Conservation (phyloP, 1,140 invertebrate species). For the Bombus superbus region DNA sequence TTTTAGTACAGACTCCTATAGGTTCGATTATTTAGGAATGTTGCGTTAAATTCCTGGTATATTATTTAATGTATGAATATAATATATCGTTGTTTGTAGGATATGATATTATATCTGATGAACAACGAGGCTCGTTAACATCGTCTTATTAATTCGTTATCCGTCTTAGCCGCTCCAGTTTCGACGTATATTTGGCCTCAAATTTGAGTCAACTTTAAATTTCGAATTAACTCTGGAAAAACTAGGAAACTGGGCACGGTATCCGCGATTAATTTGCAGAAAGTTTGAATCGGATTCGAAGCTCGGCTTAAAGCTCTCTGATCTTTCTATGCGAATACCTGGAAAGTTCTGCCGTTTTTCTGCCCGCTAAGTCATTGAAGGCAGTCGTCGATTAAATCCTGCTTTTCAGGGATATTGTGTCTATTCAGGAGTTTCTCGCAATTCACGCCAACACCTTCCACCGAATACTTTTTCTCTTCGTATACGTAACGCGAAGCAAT, state of each 20-base stretch:
- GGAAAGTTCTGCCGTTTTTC: background rate
- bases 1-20: too few species aligned
- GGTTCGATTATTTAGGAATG: too few species aligned
- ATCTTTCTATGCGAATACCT: background rate
- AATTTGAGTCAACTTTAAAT: slow-evolving; percentile 44
- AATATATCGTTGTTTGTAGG: background rate
- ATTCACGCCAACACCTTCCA: background rate
- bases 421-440: slow-evolving; percentile 3
- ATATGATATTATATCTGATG: background rate
- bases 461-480: background rate
- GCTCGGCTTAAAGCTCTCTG: background rate
- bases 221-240: background rate
- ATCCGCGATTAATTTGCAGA: slow-evolving; percentile 20
- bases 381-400: slow-evolving; percentile 34
- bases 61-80: too few species aligned
- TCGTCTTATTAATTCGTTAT: slow-evolving; percentile 5
- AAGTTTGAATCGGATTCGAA: slow-evolving; percentile 42
- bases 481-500: slow-evolving; percentile 16
- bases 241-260: background rate
- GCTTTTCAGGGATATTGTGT: slow-evolving; percentile 24
- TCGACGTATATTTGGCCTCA: background rate
- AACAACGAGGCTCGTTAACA: background rate
- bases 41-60: too few species aligned
- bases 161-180: background rate
- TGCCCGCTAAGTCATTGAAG: background rate